phyloP scores from a whole-genome alignment of 2,888 invertebrate species.

The Sympetrum striolatum region DNA sequence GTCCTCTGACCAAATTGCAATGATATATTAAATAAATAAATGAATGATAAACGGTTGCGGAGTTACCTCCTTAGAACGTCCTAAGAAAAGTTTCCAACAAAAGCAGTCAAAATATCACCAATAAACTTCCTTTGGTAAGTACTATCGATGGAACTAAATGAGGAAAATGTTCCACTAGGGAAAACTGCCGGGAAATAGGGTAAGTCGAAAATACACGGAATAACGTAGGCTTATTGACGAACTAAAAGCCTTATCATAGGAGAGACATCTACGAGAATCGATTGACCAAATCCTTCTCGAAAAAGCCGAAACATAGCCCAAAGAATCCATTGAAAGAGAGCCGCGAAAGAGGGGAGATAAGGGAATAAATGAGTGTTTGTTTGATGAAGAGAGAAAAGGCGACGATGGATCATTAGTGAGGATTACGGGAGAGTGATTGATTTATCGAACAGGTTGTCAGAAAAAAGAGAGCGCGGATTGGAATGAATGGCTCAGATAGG shows the following conservation, averaged over 20 bases:
- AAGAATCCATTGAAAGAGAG: background rate
- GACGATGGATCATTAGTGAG: background rate
- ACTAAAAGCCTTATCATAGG: background rate
- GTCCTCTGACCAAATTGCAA: no score
- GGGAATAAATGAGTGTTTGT: background rate
- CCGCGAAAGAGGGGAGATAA: background rate
- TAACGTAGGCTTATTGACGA: background rate
- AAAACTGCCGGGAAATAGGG: background rate
- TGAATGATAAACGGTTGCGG: no score
- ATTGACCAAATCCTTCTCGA: background rate
- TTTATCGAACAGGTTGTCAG: background rate
- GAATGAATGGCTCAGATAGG: background rate
- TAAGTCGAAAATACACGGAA: background rate
- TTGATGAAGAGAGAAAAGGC: background rate
- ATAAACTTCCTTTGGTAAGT: no score
- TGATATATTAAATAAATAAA: no score
- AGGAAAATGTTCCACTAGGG: background rate
- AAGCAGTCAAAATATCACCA: no score
- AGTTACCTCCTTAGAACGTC: no score
- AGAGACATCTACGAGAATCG: background rate
- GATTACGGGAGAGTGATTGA: background rate
- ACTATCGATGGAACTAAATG: background rate
- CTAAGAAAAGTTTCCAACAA: no score
- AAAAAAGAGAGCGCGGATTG: background rate
- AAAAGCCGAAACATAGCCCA: background rate